Evolutionary conservation across 2,888 invertebrate genomes (phyloP), one percentile per base, ranked within the genome.

Genomic region (Habroteleia sp.): DNA sequence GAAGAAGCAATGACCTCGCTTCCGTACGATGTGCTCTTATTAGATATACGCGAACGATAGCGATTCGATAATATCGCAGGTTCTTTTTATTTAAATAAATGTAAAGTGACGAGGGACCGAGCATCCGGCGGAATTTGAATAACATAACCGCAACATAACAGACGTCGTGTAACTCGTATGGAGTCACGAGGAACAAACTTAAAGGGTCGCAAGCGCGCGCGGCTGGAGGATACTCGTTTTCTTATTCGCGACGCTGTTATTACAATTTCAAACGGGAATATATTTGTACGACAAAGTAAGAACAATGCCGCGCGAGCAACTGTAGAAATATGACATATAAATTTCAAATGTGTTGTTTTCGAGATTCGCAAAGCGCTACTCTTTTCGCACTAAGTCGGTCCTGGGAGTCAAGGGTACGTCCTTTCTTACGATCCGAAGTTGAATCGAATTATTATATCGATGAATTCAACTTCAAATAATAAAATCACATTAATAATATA

Each of bases 41-140:
- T 84, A 82, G 83, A 85, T 84, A 84, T 82, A 83, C 84, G 80
- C 75, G 72, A 50, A 48, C 74, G 82, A 84, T 83, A 81, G 72
- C 63, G 78, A 71, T 60, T 78, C 78, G 82, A 84, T 84, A 81
- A 72, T 77, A 83, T 83, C 83, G 77, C 69, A 71, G 68, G 60
- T 63, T 74, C 78, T 74, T 80, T 79, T 80, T 77, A 72, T 69
- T 72, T 63, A 75, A 75, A 75, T 73, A 75, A 75, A 65, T 73
- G 75, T 54, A 63, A 69, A 69, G 69, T 39, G 50, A 44, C 48
- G 69, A 50, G 62, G 54, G 65, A 48, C 17, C 23, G 48, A 11
- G 44, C 62, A 66, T 72, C 62, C 69, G 65, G 69, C 69, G 69
- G 71, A 73, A 77, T 77, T 73, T 77, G 74, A 77, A 77, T 77